Evolutionary conservation across 2,113 vertebrate species (phyloP), one percentile per base, ranked within the genome.

Genomic region (Leucoraja erinaceus): DNA sequence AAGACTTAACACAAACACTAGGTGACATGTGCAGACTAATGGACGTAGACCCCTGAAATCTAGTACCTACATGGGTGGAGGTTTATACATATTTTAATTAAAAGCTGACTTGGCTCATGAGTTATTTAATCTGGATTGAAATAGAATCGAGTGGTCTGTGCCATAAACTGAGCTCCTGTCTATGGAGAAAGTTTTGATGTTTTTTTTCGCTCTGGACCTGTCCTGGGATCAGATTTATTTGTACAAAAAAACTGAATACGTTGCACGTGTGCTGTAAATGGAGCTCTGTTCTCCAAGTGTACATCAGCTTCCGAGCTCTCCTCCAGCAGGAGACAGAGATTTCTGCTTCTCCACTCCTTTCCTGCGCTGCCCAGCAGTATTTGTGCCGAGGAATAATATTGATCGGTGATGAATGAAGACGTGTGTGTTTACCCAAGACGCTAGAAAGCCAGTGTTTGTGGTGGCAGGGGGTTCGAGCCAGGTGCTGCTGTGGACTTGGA

Each of bases 41-140:
- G 95, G 95, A 96, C 96, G 95, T 96, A 96, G 96, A 94, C 93
- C 95, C 93, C 95, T 94, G 95, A 95, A 95, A 95, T 88, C 22
- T 12, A 88, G 83, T 63, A 88, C 31, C 28, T 63, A 88, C 28
- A 25, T 88, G 56, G 83, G 81, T 63, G 25, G 59, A 88, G 5
- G 56, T 88, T 88, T 31, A 88, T n/a, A 63, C 12, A 88, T 88
- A 63, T 31, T 88, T 88, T 63, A 88, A 63, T 31, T 63, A 74
- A 92, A 93, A 47, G 59, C 94, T 86, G 33, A 93, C 95, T 96
- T 96, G 96, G 95, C 95, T 96, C 94, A 95, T 93, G 93, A 94
- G 95, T 95, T 95, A 96, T 95, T 96, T 96, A 96, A 96, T 96
- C 95, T 96, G 94, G 95, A 96, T 94, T 95, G 95, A 95, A 96